Evolutionary conservation across 2,797 vertebrate genomes (phyloP).

Genomic region (Pangasius djambal): DNA sequence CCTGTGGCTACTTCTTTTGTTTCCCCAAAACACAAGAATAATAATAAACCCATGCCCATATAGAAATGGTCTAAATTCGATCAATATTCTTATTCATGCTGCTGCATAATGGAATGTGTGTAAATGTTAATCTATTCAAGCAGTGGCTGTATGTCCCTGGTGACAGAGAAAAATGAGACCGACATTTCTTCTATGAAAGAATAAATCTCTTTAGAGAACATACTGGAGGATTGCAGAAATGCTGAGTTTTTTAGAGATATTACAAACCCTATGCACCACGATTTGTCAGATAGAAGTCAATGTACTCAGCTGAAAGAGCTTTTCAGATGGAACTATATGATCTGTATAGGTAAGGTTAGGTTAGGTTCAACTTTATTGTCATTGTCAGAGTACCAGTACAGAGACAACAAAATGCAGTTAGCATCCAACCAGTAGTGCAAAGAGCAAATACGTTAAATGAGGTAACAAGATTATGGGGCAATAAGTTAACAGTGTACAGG

Average conservation of each 20-base stretch:
- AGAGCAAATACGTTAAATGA: too few relatives aligned
- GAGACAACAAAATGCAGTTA: too few relatives aligned
- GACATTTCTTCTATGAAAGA: background rate
- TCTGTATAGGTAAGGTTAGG: background rate
- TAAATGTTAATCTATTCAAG: slow-evolving; percentile 45
- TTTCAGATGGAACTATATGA: background rate
- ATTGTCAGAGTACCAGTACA: too few relatives aligned
- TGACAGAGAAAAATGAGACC: slow-evolving; percentile 3
- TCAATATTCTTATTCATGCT: slow-evolving; percentile 27
- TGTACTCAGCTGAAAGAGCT: background rate
- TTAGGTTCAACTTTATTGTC: too few relatives aligned
- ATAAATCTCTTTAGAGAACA: background rate
- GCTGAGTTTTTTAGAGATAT: background rate
- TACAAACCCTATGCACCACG: background rate
- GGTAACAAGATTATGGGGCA: too few relatives aligned
- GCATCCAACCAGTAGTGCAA: too few relatives aligned
- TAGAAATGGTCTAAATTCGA: background rate
- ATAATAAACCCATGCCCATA: background rate
- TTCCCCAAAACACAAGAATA: background rate
- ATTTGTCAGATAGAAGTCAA: background rate
- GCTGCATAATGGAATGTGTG: slow-evolving; percentile 21
- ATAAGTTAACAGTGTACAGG: too few relatives aligned
- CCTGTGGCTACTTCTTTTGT: slow-evolving; percentile 7
- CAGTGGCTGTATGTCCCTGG: slow-evolving; percentile 2
- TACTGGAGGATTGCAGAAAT: background rate